Conservation (phyloP, 2,113 vertebrate genomes). For the Ginglymostoma cirratum region DNA sequence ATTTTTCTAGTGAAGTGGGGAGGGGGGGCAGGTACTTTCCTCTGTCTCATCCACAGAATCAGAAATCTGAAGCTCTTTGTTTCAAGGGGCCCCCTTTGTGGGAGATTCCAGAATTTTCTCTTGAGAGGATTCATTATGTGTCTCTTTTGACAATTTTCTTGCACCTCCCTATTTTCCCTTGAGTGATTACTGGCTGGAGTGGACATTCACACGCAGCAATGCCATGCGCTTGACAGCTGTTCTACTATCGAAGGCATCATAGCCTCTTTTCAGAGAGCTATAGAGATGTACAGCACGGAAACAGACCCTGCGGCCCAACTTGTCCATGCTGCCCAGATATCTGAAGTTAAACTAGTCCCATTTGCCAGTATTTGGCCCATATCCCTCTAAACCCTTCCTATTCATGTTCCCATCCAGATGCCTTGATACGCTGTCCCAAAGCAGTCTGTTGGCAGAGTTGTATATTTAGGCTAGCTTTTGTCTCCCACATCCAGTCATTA, state of each 20-base stretch:
- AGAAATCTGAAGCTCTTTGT: constrained; percentile 22
- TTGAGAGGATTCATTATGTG: not conserved
- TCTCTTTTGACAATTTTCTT: not conserved
- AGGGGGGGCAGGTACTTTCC: not conserved
- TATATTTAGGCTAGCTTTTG: not conserved
- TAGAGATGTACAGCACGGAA: too few species aligned
- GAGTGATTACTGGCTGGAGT: not conserved
- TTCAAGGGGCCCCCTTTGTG: not conserved
- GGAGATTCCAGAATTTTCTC: not conserved
- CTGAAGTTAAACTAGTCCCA: too few species aligned
- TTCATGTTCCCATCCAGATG: too few species aligned
- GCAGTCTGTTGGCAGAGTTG: not conserved
- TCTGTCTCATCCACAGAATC: constrained; percentile 9
- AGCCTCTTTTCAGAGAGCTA: too few species aligned
- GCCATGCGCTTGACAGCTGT: too few species aligned
- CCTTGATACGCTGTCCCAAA: not conserved
- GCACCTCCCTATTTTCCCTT: not conserved
- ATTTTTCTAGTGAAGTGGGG: not conserved
- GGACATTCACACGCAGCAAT: too few species aligned
- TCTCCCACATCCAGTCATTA: not conserved
- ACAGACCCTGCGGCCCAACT: too few species aligned
- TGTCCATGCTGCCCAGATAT: too few species aligned
- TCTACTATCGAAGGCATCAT: not conserved
- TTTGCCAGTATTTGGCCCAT: too few species aligned
- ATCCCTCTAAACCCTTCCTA: too few species aligned